These are phyloP conservation scores for Dendrocincla fuliginosa DNA, from an alignment of 2,797 vertebrate species.

Conservation along the genomic window DNA sequence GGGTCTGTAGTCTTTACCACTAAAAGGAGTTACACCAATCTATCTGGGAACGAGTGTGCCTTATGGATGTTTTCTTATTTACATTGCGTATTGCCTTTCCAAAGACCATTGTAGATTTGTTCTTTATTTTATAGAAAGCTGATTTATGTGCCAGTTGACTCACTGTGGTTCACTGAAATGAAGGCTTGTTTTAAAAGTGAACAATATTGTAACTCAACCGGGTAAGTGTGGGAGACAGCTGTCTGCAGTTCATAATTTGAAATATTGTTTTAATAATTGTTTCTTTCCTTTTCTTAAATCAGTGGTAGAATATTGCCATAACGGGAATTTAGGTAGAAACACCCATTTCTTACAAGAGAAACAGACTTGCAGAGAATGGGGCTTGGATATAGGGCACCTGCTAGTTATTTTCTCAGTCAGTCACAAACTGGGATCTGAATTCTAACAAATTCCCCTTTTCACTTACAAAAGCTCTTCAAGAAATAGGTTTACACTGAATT, in stretches of 20 bases:
- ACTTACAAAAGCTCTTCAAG: conserved; percentile 30
- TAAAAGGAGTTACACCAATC: not conserved
- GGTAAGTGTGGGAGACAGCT: conserved; percentile 44
- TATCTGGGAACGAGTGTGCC: not conserved
- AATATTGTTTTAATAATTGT: conserved; percentile 49
- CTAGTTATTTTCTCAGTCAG: conserved; percentile 55
- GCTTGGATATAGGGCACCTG: conserved; percentile 2
- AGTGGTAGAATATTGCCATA: not conserved
- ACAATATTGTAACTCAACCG: not conserved
- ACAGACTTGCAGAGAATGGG: not conserved
- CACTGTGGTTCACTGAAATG: not conserved
- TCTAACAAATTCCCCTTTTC: conserved; percentile 10
- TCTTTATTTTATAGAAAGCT: not conserved
- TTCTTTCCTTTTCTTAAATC: conserved; percentile 55
- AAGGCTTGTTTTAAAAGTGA: conserved; percentile 31
- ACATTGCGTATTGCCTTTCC: not conserved
- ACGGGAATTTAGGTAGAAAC: conserved; percentile 40
- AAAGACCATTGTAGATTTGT: not conserved
- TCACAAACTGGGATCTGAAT: not conserved
- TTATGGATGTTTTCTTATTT: not conserved
- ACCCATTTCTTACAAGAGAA: conserved; percentile 4
- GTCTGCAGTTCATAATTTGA: conserved; percentile 46
- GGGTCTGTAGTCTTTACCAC: not conserved
- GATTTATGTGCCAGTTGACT: conserved; percentile 17
- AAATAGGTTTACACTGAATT: conserved; percentile 55